A percentile compares a stretch with the other conserved stretches of the same genome.
Conservation (phyloP, 92 coral and sea anemone genomes). For the Umimayanthus kanabou region DNA sequence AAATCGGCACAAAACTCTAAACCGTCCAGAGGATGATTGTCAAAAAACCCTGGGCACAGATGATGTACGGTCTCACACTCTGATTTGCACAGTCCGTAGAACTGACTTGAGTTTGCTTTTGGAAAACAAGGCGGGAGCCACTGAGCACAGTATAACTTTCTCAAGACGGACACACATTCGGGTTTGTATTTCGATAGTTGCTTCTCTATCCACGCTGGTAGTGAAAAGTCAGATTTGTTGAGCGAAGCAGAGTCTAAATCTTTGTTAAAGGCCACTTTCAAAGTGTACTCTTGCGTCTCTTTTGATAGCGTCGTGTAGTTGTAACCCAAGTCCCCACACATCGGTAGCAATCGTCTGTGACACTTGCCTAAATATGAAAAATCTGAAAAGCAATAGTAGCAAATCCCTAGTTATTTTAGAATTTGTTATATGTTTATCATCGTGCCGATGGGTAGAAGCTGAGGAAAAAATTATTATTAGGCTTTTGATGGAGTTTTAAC, state of each 20-base stretch:
- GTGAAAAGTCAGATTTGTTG: conserved; percentile 19
- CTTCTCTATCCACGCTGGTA: conserved; percentile 11
- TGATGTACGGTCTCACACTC: conserved; percentile 15
- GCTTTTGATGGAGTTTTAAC: too few relatives aligned
- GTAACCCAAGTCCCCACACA: conserved; percentile 23
- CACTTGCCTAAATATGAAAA: conserved; percentile 22
- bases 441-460: too few relatives aligned
- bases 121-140: conserved; percentile 42
- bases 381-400: conserved; percentile 9
- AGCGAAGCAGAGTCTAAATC: conserved; percentile 6
- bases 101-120: conserved; percentile 13
- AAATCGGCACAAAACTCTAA: conserved; percentile 11
- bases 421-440: too few relatives aligned
- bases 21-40: not conserved
- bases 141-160: not conserved
- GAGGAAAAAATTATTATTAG: too few relatives aligned
- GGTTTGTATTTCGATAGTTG: not conserved
- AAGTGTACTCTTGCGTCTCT: not conserved
- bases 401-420: not conserved
- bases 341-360: conserved; percentile 36
- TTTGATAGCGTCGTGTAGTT: conserved; percentile 19
- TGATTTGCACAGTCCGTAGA: conserved; percentile 23
- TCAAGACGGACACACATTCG: not conserved
- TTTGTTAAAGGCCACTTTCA: conserved; percentile 12
- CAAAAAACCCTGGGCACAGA: conserved; percentile 23